Conservation (phyloP, 2,888 invertebrate species). For the Eledona agricola region DNA sequence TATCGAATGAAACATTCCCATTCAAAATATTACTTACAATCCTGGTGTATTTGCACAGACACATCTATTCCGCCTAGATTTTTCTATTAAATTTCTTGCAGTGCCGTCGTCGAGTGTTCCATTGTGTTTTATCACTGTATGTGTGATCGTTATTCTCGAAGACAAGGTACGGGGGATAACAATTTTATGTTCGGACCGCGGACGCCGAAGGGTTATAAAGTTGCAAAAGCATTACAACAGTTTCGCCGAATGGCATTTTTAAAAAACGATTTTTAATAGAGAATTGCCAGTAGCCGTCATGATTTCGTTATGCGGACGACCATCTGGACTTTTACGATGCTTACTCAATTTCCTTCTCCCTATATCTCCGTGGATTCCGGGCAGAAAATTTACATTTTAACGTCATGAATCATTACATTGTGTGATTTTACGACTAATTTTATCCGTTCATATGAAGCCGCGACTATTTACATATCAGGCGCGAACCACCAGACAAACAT, state of each 20-base stretch:
- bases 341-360: constrained; percentile 15
- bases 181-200: constrained; percentile 49
- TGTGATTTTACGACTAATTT: constrained; percentile 33
- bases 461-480: constrained; percentile 22
- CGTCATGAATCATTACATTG: constrained; percentile 35
- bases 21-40: no score
- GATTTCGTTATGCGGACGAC: constrained; percentile 40
- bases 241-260: constrained; percentile 34
- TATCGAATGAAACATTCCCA: no score
- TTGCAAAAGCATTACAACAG: constrained; percentile 42
- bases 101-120: constrained; percentile 29
- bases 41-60: no score
- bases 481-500: no score
- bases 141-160: constrained; percentile 39
- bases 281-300: constrained; percentile 38
- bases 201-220: constrained; percentile 51
- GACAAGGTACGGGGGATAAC: constrained; percentile 42
- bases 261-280: constrained; percentile 47
- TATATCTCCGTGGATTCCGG: constrained; percentile 10
- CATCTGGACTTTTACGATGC: constrained; percentile 46
- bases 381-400: constrained; percentile 36
- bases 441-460: constrained; percentile 26
- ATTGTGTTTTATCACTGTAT: constrained; percentile 41
- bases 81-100: constrained; percentile 35
- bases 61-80: no score